A percentile compares a stretch with the other conserved stretches of the same genome.
Conservation (phyloP, 1,140 invertebrate genomes). For the Ptiloglossa arizonensis region DNA sequence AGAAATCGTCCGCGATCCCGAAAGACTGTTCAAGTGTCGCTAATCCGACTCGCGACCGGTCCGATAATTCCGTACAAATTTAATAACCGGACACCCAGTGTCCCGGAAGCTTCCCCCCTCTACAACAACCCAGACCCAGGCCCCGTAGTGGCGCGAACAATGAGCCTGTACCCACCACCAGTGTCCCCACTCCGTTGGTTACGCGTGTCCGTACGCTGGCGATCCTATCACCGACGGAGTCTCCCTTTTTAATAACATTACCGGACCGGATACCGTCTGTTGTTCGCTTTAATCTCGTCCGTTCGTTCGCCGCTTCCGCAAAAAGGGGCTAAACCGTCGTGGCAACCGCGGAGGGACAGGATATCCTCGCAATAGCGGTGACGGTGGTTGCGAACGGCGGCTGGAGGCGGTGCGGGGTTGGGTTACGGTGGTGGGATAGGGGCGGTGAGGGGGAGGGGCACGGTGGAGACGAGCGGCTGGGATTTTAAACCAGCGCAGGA, state of each 20-base stretch:
- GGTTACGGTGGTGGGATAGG: neutral
- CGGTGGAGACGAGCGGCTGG: neutral
- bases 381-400: neutral
- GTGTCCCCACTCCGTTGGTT: neutral
- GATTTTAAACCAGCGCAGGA: conserved; percentile 63
- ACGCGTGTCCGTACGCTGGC: neutral
- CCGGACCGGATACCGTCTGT: conserved; percentile 60
- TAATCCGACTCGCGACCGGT: neutral
- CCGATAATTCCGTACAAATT: conserved; percentile 27
- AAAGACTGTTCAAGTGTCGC: neutral
- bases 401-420: too few species aligned
- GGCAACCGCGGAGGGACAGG: conserved; percentile 8
- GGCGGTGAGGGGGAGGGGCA: neutral
- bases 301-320: conserved; percentile 37
- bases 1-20: too few species aligned
- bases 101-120: too few species aligned
- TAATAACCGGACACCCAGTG: neutral
- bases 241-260: conserved; percentile 76
- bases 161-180: too few species aligned
- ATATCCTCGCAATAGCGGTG: conserved; percentile 30
- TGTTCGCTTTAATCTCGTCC: conserved; percentile 58
- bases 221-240: conserved; percentile 27
- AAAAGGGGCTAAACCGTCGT: conserved; percentile 27
- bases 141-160: conserved; percentile 21
- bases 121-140: too few species aligned